A percentile compares a stretch with the other conserved stretches of the same genome.
These are phyloP conservation scores for Andrena camellia DNA, from an alignment of 2,888 invertebrate genomes.

Conservation along the genomic window DNA sequence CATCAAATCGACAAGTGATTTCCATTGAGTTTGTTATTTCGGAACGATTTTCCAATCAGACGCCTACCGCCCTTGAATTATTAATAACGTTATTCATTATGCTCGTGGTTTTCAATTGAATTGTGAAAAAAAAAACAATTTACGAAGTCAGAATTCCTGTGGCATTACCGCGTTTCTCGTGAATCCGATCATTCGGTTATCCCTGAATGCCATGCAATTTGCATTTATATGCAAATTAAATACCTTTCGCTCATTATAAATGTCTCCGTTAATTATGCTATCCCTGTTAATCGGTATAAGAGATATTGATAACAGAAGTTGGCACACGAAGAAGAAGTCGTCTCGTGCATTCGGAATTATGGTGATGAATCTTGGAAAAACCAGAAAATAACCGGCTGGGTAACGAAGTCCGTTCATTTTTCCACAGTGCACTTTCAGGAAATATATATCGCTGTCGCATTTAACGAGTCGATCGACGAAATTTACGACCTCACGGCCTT, in stretches of 20 bases:
- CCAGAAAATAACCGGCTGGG: slow-evolving; percentile 24
- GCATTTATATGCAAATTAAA: slow-evolving; percentile 45
- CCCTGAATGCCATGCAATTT: slow-evolving; percentile 27
- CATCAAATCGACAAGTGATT: too few relatives aligned
- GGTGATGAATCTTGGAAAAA: slow-evolving; percentile 32
- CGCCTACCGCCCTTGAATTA: not conserved
- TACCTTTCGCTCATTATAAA: slow-evolving; percentile 40
- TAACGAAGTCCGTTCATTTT: not conserved
- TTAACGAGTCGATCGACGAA: not conserved
- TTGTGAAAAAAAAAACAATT: not conserved
- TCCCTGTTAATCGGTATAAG: slow-evolving; percentile 32
- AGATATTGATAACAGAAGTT: slow-evolving; percentile 48
- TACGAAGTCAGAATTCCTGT: not conserved
- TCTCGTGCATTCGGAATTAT: slow-evolving; percentile 23
- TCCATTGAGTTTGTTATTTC: too few relatives aligned
- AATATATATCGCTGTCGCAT: not conserved
- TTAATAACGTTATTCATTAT: not conserved
- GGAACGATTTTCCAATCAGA: not conserved
- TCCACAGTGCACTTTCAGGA: not conserved
- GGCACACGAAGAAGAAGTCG: slow-evolving; percentile 36
- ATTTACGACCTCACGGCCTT: not conserved
- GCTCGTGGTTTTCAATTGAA: not conserved
- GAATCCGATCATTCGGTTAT: slow-evolving; percentile 38
- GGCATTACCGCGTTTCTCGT: slow-evolving; percentile 1
- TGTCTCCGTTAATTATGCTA: slow-evolving; percentile 49